phyloP scores from a whole-genome alignment of 2,888 invertebrate species.

The Drosophila anomalipes region DNA sequence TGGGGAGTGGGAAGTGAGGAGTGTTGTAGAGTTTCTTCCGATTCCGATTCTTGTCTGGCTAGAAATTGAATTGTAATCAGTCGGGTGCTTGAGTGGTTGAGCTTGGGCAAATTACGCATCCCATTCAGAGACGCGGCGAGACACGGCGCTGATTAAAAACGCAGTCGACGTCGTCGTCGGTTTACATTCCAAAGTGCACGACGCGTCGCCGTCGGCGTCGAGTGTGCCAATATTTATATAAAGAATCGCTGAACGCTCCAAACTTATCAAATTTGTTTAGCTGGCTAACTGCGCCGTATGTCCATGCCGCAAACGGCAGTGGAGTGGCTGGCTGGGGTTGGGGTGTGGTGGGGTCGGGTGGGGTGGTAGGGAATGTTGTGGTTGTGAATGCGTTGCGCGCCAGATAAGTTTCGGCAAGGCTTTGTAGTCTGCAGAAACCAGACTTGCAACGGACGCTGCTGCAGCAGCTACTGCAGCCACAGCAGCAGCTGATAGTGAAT shows the following conservation, averaged over 20 bases:
- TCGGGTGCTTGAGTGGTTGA: not conserved
- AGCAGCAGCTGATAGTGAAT: constrained; percentile 19
- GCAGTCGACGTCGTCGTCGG: constrained; percentile 53
- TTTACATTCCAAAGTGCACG: constrained; percentile 78
- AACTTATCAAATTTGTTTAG: constrained; percentile 72
- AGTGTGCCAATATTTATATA: constrained; percentile 48
- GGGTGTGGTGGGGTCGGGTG: not conserved
- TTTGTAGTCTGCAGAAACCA: constrained; percentile 64
- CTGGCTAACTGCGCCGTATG: constrained; percentile 74
- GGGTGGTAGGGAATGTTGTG: not conserved
- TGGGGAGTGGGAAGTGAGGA: too few species aligned
- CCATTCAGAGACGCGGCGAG: constrained; percentile 61
- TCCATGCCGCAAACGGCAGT: constrained; percentile 21
- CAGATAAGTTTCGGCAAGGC: constrained; percentile 77
- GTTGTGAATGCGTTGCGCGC: constrained; percentile 53
- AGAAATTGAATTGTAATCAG: constrained; percentile 10
- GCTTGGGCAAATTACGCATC: constrained; percentile 71
- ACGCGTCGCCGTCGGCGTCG: constrained; percentile 18
- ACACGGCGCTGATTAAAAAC: constrained; percentile 70
- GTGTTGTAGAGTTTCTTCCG: not conserved
- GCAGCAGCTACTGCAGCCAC: not conserved
- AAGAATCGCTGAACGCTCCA: constrained; percentile 21
- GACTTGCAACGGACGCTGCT: not conserved
- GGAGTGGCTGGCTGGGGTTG: not conserved
- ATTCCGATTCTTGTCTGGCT: constrained; percentile 15